A percentile compares a stretch with the other conserved stretches of the same genome.
phyloP scores from a whole-genome alignment of 64 coral and sea anemone species.

The Actinia equina region DNA sequence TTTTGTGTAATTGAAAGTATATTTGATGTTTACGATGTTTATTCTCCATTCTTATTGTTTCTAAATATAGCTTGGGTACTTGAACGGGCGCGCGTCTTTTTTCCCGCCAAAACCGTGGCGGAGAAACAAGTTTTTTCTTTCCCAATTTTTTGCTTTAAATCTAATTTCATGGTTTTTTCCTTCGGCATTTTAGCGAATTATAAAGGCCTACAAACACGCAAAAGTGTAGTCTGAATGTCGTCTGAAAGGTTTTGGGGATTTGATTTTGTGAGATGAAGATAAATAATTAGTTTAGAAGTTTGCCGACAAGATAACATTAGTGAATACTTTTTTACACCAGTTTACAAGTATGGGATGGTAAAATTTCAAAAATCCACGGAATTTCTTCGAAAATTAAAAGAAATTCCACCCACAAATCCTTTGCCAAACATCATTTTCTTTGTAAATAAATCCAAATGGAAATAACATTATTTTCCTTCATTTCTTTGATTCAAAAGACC shows the following conservation, averaged over 20 bases:
- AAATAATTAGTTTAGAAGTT: background rate
- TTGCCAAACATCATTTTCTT: background rate
- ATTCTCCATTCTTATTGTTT: background rate
- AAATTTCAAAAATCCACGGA: background rate
- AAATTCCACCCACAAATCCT: background rate
- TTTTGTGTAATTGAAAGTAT: background rate
- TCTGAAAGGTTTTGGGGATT: background rate
- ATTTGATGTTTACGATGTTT: conserved; percentile 21
- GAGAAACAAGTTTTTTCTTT: background rate
- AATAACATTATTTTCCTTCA: background rate
- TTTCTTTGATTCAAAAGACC: background rate
- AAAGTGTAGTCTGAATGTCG: conserved; percentile 6
- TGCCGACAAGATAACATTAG: conserved; percentile 27
- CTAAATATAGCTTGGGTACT: background rate
- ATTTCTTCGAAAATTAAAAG: background rate
- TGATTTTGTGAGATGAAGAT: conserved; percentile 1
- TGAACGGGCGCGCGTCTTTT: background rate
- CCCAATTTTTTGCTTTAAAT: background rate
- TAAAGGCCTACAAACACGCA: background rate
- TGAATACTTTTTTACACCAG: background rate
- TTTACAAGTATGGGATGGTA: background rate
- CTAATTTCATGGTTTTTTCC: background rate
- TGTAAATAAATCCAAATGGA: background rate
- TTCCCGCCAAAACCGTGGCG: conserved; percentile 25
- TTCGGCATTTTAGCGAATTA: background rate